Base-by-base conservation (phyloP, 2,888 invertebrate genomes). In the Punctoribates punctum region DNA sequence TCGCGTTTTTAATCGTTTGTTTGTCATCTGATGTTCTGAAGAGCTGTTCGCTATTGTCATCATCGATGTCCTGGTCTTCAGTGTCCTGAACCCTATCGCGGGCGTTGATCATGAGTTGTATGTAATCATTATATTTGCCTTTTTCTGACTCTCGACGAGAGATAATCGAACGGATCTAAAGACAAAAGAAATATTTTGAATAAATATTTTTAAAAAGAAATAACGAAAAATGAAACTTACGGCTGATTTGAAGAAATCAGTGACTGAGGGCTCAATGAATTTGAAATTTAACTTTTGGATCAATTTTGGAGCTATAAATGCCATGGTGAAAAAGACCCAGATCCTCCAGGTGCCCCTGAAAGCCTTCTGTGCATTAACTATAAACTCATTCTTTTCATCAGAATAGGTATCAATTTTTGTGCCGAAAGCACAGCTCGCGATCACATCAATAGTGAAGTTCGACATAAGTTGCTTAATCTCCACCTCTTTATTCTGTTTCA, bases 371-470 rank as follows among this genome's bases (percentile, higher is more conserved):
- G 51, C n/a, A 51, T n/a, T 4, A 8, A 8, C n/a, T 8, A 51
- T 5, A 51, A 51, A 51, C 13, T 4, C 5, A n/a, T 13, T 51
- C n/a, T 51, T n/a, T 51, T 77, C 70, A 2, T 77, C 75, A 25
- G 77, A 62, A 80, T 78, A 77, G 0, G 77, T 77, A 54, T 79
- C 77, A 13, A 87, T 87, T 78, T 88, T 87, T n/a, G 88, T 84
- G 25, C 88, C 88, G 81, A 88, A 89, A 15, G 88, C 88, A 76
- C 88, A 86, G 73, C 86, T 87, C 0, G 88, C 88, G 38, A 88
- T 88, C 1, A 88, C 87, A 81, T 88, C 88, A 82, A 88, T 88
- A 0, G 88, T 86, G 80, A 87, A 88, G 79, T 86, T 86, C 5
- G 88, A 88, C 38, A 70, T 29, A 15, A 65, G 3, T 11, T 65